Percentiles rank a stretch among this genome's conserved stretches.
Conservation (phyloP, 2,888 invertebrate genomes). For the Thera britannica region DNA sequence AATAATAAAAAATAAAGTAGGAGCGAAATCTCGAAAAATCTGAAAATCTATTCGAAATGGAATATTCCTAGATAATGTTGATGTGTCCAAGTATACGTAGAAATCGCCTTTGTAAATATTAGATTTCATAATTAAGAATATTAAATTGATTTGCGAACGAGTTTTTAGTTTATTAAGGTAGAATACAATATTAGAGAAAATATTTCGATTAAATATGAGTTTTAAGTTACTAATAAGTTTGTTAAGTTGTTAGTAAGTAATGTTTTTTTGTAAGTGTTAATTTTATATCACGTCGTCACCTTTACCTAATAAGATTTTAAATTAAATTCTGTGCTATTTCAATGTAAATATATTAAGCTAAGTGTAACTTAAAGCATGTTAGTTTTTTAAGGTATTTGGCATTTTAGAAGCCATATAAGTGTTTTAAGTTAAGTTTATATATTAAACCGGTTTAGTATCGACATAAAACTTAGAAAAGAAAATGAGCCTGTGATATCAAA, state of each 20-base stretch:
- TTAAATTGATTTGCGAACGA: slow-evolving; percentile 31
- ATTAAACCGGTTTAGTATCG: slow-evolving; percentile 43
- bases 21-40: too few species aligned
- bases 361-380: not conserved
- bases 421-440: not conserved
- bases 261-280: not conserved
- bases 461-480: slow-evolving; percentile 26
- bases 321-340: not conserved
- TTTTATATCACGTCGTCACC: slow-evolving; percentile 29
- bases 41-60: too few species aligned
- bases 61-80: too few species aligned
- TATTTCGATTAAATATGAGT: not conserved
- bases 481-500: slow-evolving; percentile 75
- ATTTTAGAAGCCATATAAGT: not conserved
- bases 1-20: too few species aligned
- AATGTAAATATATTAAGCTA: slow-evolving; percentile 2
- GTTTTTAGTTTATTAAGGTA: not conserved
- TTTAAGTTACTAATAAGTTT: not conserved
- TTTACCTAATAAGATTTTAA: not conserved
- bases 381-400: not conserved
- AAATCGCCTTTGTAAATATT: too few species aligned
- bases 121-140: not conserved
- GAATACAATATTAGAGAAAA: not conserved
- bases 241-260: too few species aligned
- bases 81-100: too few species aligned